Conservation (phyloP, 2,113 vertebrate species). For the Girardinichthys multiradiatus region DNA sequence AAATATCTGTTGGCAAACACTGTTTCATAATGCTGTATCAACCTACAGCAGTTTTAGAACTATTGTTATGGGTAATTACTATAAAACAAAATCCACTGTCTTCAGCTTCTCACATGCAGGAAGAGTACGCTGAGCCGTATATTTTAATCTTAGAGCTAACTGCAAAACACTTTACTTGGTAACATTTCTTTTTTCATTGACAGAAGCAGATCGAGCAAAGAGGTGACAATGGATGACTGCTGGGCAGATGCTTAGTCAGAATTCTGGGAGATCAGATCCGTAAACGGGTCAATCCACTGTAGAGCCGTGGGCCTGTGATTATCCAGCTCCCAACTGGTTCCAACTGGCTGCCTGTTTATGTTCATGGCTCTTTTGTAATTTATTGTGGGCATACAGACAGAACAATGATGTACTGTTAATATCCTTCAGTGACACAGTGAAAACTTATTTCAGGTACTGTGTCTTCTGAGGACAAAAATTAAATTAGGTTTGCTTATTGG, state of each 20-base stretch:
- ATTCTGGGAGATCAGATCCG: background rate
- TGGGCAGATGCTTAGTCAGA: background rate
- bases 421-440: background rate
- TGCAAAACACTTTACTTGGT: background rate
- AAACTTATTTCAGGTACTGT: background rate
- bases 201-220: background rate
- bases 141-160: background rate
- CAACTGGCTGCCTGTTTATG: background rate
- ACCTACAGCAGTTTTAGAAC: background rate
- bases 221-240: background rate
- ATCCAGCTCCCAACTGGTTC: background rate
- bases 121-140: background rate
- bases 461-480: background rate
- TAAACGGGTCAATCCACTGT: slow-evolving; percentile 1
- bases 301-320: background rate
- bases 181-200: background rate
- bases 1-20: background rate
- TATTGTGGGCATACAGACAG: background rate
- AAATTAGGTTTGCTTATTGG: slow-evolving; percentile 2
- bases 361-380: background rate
- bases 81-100: too few relatives aligned
- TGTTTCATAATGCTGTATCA: background rate
- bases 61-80: too few relatives aligned
- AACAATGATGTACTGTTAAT: background rate
- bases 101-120: too few relatives aligned